phyloP scores from a whole-genome alignment of 2,797 vertebrate species.

The Cirrhinus mrigala region DNA sequence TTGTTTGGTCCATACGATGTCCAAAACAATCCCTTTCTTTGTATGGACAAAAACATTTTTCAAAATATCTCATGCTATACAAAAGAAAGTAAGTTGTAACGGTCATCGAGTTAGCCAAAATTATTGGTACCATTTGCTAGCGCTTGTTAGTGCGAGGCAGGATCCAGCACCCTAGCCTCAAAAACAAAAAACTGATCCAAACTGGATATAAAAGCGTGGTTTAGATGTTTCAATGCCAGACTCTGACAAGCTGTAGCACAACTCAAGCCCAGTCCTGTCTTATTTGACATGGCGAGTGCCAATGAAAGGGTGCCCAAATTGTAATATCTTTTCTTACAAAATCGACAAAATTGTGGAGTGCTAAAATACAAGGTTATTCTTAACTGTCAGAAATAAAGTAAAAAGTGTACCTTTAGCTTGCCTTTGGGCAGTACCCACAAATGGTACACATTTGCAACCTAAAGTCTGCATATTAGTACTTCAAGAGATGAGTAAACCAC shows the following conservation, averaged over 20 bases:
- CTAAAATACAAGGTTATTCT: neutral
- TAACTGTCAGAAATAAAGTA: neutral
- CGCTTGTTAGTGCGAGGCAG: neutral
- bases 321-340: neutral
- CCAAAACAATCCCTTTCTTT: neutral
- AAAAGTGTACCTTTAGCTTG: neutral
- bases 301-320: slow-evolving; percentile 2
- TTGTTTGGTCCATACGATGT: too few species aligned
- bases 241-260: neutral
- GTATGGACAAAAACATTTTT: neutral
- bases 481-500: neutral
- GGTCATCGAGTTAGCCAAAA: neutral
- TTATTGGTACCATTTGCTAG: neutral
- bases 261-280: neutral
- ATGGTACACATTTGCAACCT: neutral
- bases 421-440: neutral
- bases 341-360: neutral
- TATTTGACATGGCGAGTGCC: neutral
- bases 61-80: neutral
- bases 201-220: neutral
- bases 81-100: neutral
- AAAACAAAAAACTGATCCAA: slow-evolving; percentile 19
- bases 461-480: neutral
- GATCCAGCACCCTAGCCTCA: slow-evolving; percentile 9
- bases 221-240: neutral